Evolutionary conservation across 2,113 vertebrate genomes (phyloP).

Genomic region (Danionella cerebrum): DNA sequence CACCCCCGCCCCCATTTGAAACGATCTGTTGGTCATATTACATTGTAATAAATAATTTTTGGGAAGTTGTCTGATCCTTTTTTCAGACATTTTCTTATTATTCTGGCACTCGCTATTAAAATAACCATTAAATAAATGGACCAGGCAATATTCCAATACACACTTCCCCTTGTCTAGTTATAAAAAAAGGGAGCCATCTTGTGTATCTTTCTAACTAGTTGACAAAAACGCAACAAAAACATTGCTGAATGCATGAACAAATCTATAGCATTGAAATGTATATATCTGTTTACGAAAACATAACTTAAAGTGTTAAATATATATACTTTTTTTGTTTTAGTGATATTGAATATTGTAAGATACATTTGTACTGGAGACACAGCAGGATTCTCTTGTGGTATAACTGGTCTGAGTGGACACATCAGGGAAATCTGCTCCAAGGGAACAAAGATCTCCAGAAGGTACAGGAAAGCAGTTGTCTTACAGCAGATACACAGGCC

Average conservation of each 20-base stretch:
- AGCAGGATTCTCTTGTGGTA: background rate
- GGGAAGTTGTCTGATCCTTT: too few relatives aligned
- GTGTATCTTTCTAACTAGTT: slow-evolving; percentile 1
- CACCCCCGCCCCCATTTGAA: too few relatives aligned
- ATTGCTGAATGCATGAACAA: slow-evolving; percentile 23
- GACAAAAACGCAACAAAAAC: slow-evolving; percentile 21
- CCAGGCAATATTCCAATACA: too few relatives aligned
- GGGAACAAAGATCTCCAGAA: background rate
- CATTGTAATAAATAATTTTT: too few relatives aligned
- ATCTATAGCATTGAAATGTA: slow-evolving; percentile 21
- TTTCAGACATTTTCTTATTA: too few relatives aligned
- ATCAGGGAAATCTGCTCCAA: background rate
- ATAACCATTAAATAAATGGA: too few relatives aligned
- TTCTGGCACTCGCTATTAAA: too few relatives aligned
- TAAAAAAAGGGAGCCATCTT: too few relatives aligned
- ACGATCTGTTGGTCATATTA: too few relatives aligned
- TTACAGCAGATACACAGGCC: slow-evolving; percentile 14
- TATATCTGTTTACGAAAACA: slow-evolving; percentile 38
- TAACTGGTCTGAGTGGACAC: background rate
- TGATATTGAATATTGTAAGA: slow-evolving; percentile 25
- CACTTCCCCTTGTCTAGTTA: too few relatives aligned
- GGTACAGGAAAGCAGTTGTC: slow-evolving; percentile 1
- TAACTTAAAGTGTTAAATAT: slow-evolving; percentile 50
- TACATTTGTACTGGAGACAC: slow-evolving; percentile 22
- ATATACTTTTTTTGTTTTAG: slow-evolving; percentile 24